phyloP scores from a whole-genome alignment of 2,113 vertebrate species.

The Spizaetus ornatus region DNA sequence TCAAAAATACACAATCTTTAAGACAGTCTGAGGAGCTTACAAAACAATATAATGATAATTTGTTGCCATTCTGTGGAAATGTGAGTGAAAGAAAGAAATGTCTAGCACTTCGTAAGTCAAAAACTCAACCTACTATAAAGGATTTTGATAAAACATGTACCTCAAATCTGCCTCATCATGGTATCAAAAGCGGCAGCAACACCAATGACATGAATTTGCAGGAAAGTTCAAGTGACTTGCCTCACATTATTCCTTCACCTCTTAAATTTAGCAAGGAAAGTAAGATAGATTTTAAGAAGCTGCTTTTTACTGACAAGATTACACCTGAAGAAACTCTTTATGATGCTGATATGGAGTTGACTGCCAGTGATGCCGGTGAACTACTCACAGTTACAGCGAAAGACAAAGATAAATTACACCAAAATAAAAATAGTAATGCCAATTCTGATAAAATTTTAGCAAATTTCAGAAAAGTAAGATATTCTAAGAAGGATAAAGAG shows the following conservation, averaged over 20 bases:
- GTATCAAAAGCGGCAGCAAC: background rate
- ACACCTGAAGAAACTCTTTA: constrained; percentile 69
- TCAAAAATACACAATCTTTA: background rate
- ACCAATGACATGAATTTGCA: background rate
- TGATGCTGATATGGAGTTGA: constrained; percentile 76
- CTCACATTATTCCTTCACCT: background rate
- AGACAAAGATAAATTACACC: constrained; percentile 4
- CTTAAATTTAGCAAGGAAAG: background rate
- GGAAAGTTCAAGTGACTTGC: background rate
- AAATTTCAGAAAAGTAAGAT: constrained; percentile 69
- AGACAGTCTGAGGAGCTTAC: background rate
- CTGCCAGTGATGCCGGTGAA: constrained; percentile 63
- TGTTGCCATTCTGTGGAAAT: background rate
- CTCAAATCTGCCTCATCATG: background rate
- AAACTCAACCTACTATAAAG: background rate
- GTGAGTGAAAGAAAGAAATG: constrained; percentile 60
- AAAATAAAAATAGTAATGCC: constrained; percentile 6
- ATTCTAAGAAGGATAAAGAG: constrained; percentile 57
- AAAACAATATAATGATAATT: background rate
- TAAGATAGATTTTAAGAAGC: background rate
- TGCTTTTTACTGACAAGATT: background rate
- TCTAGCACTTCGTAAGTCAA: background rate
- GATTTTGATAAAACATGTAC: constrained; percentile 9
- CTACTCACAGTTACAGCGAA: constrained; percentile 62
- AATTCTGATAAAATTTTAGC: constrained; percentile 8